phyloP scores from a whole-genome alignment of 2,113 vertebrate genomes.

The Sylvia atricapilla region DNA sequence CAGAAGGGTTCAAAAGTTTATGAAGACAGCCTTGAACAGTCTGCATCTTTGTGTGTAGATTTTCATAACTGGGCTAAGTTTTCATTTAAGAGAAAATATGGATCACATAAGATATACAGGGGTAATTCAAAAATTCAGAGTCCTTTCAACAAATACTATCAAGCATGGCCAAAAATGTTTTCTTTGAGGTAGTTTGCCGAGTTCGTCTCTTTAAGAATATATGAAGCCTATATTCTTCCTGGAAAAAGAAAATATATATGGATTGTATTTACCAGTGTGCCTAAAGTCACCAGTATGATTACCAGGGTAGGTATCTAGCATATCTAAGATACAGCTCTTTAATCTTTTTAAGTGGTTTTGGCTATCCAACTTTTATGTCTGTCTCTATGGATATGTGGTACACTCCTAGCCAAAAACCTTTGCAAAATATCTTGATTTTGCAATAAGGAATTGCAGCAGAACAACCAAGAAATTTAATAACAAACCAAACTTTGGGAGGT shows the following conservation, averaged over 20 bases:
- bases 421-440: not conserved
- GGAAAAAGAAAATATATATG: not conserved
- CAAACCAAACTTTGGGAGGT: not conserved
- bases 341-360: not conserved
- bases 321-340: not conserved
- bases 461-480: not conserved
- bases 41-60: not conserved
- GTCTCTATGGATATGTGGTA: not conserved
- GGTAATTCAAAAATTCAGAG: not conserved
- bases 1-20: conserved; percentile 26
- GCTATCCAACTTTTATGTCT: not conserved
- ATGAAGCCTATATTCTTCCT: not conserved
- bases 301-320: not conserved
- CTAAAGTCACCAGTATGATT: not conserved
- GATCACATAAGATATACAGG: not conserved
- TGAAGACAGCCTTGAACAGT: not conserved
- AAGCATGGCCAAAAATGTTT: not conserved
- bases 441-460: not conserved
- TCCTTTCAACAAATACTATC: not conserved
- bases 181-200: not conserved
- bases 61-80: not conserved
- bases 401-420: not conserved
- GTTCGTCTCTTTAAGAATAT: not conserved
- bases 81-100: not conserved
- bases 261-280: not conserved